Base-by-base conservation (phyloP, 2,113 vertebrate genomes). In the Oncorhynchus tshawytscha region DNA sequence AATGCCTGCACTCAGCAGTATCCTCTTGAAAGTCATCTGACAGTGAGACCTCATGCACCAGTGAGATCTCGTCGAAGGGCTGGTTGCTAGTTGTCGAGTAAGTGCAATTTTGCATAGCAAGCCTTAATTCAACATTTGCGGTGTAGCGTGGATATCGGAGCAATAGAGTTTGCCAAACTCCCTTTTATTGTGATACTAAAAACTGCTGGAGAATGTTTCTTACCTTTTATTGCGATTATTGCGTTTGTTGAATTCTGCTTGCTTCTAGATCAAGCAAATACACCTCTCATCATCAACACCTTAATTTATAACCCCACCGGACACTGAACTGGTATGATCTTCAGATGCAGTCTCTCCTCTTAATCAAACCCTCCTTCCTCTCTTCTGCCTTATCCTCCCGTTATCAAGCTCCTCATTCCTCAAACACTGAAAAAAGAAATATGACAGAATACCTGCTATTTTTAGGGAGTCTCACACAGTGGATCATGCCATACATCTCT, bases 371-470 rank as follows among this genome's bases (percentile, higher is more conserved):
- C 34, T 22, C 34, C 48, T 71, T 54, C 9, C 49, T 4, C 67
- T 79, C 18, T 68, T 73, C 31, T 76, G 82, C 87, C 85, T 90
- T 86, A 89, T 90, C 82, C 31, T 39, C 80, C 72, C 49, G 84
- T 84, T 89, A 88, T 89, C 88, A 89, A 88, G 90, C 86, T 15
- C 84, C 78, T 87, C 86, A 72, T 86, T 87, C 86, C 86, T 88
- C 83, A 85, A 16, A 31, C 29, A 34, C 27, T 34, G 13, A 27
- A 79, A 88, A 85, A 79, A 24, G 88, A 89, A 78, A 84, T 85
- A 89, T 89, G 91, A 90, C 86, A 90, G 87, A 91, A 91, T 83
- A 91, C 84, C 81, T 80, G 78, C 89, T 91, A 88, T 89, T 85
- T 91, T 88, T 90, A 88, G 77, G 67, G 74, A 54, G 80, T 81